Base-by-base conservation (phyloP, 2,113 vertebrate genomes). In the Nothoprocta perdicaria region DNA sequence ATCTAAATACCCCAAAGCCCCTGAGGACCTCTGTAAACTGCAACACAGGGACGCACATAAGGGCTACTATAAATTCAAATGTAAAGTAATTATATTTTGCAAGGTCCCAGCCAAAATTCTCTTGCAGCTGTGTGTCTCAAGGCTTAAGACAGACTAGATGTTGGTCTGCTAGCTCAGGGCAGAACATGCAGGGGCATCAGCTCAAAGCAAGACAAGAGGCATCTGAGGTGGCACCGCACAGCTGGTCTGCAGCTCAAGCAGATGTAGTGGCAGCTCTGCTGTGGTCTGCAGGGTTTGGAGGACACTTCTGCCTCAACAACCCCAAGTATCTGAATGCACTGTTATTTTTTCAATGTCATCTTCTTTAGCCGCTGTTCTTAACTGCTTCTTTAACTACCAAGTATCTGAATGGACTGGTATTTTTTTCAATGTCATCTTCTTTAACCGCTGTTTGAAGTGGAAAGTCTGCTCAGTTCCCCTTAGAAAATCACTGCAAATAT, bases 381-480 rank as follows among this genome's bases (percentile, higher is more conserved):
- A 38, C 35, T 8, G 35, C 35, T 38, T 38, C 35, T 38, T 38
- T 38, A 38, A 38, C 35, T 38, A 38, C 48, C 35, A 58, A 43
- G 22, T 57, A 31, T 93, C 79, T 81, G 77, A 69, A 65, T 55
- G 90, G 78, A 62, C 48, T 92, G 78, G 22, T 95, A 88, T 93
- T 95, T 92, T 86, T 95, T 81, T 74, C 93, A 94, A 94, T 93
- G 88, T 76, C 90, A 58, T 5, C 71, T 90, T 95, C 71, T 92
- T 93, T 86, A 93, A 95, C 69, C 15, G 43, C 80, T 90, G 74
- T 90, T 95, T 94, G 86, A 93, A 93, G 69, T 45, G 63, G 71
- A 86, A 88, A 67, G 78, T 95, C 95, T 93, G 41, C 71, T 92
- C 74, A 31, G 75, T 46, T 90, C 90, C 74, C 90, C 31, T 58